A percentile compares a stretch with the other conserved stretches of the same genome.
These are phyloP conservation scores for Boulengeromyrus knoepffleri DNA, from an alignment of 2,113 vertebrate species.

Conservation along the genomic window DNA sequence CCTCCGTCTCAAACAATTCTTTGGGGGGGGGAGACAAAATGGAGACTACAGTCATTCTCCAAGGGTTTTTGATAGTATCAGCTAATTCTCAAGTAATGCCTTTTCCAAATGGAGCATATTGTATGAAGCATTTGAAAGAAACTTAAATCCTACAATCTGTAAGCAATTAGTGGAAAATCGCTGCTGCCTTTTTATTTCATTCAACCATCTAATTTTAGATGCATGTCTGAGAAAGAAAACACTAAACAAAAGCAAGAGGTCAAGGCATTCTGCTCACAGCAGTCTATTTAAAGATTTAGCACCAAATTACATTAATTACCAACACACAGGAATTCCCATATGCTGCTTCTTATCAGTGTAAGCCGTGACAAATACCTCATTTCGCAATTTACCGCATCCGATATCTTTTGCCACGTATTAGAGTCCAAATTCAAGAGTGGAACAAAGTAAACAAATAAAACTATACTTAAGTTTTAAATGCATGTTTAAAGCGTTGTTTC, in stretches of 20 bases:
- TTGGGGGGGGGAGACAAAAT: conserved; percentile 22
- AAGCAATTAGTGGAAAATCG: conserved; percentile 17
- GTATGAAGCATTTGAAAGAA: not conserved
- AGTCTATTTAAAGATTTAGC: not conserved
- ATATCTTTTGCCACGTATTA: not conserved
- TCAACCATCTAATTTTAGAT: conserved; percentile 23
- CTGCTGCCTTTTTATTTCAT: not conserved
- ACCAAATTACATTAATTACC: conserved; percentile 9
- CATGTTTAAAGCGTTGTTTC: not conserved
- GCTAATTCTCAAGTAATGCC: not conserved
- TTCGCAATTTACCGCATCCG: not conserved
- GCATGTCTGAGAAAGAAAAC: not conserved
- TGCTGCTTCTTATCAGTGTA: not conserved
- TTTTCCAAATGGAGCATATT: not conserved
- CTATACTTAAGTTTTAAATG: not conserved
- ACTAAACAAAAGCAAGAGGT: not conserved
- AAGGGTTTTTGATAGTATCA: not conserved
- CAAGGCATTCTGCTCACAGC: not conserved
- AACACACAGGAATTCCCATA: not conserved
- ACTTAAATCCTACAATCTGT: conserved; percentile 3
- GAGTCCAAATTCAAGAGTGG: not conserved
- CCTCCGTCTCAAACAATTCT: conserved; percentile 83
- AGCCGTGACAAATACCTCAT: not conserved
- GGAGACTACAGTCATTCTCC: not conserved
- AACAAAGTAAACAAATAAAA: not conserved